These are phyloP conservation scores for Nomada goodeniana DNA, from an alignment of 2,888 invertebrate species.

Conservation along the genomic window DNA sequence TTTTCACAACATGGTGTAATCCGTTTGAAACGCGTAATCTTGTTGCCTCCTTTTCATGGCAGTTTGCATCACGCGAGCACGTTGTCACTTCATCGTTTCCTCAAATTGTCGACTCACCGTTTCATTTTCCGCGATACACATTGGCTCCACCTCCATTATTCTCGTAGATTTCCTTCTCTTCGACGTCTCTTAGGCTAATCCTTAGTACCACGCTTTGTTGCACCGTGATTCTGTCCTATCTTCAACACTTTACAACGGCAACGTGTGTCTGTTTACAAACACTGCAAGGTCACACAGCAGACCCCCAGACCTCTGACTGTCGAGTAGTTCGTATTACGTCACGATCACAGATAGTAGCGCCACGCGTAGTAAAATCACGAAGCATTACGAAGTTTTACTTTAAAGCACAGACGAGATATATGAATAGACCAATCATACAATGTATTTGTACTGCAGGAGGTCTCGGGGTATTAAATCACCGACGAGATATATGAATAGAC, in stretches of 20 bases:
- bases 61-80: slow-evolving; percentile 67
- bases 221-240: slow-evolving; percentile 46
- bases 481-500: too few relatives aligned
- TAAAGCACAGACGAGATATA: too few relatives aligned
- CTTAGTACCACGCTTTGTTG: slow-evolving; percentile 40
- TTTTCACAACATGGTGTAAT: slow-evolving; percentile 72
- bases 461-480: too few relatives aligned
- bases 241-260: slow-evolving; percentile 78
- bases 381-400: slow-evolving; percentile 12
- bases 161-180: background rate
- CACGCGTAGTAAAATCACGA: background rate
- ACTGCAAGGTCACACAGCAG: slow-evolving; percentile 89
- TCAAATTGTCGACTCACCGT: slow-evolving; percentile 76
- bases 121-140: slow-evolving; percentile 80
- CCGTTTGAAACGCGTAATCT: slow-evolving; percentile 50
- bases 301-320: slow-evolving; percentile 70
- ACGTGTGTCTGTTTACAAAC: slow-evolving; percentile 92
- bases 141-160: slow-evolving; percentile 78
- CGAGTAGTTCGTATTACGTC: slow-evolving; percentile 67
- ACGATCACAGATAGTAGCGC: slow-evolving; percentile 44
- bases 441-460: too few relatives aligned
- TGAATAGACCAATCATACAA: too few relatives aligned
- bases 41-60: slow-evolving; percentile 50
- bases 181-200: slow-evolving; percentile 18
- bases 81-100: slow-evolving; percentile 58